phyloP scores from a whole-genome alignment of 2,797 vertebrate species.

The Alosa sapidissima region DNA sequence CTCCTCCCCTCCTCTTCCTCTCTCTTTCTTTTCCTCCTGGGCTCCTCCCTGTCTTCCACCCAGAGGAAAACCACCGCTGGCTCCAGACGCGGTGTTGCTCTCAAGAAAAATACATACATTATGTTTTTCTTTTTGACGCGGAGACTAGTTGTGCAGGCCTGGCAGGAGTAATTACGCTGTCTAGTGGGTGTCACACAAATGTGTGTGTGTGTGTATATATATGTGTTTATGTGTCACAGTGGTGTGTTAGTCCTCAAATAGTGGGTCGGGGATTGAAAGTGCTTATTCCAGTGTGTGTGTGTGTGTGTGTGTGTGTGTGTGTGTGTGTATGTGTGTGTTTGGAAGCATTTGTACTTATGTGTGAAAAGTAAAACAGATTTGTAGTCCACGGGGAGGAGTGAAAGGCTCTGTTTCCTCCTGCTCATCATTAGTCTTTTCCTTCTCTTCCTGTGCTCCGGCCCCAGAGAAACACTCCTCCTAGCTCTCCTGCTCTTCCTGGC shows the following conservation, averaged over 20 bases:
- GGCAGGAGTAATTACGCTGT: constrained; percentile 20
- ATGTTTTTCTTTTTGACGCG: neutral
- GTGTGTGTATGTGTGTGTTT: constrained; percentile 14
- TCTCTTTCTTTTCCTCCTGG: neutral
- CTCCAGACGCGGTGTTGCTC: constrained; percentile 22
- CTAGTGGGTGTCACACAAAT: neutral
- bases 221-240: constrained; percentile 12
- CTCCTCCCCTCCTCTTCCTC: neutral
- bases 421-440: constrained; percentile 26
- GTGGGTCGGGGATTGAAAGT: neutral
- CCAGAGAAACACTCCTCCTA: neutral
- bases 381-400: constrained; percentile 15
- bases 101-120: constrained; percentile 44
- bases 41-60: constrained; percentile 23
- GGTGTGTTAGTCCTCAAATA: neutral
- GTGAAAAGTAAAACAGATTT: constrained; percentile 17
- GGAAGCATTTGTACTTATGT: neutral
- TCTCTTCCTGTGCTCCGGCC: constrained; percentile 30
- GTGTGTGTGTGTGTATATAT: neutral
- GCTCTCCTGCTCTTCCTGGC: neutral
- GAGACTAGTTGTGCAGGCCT: constrained; percentile 26
- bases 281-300: neutral
- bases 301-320: constrained; percentile 9
- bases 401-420: constrained; percentile 26
- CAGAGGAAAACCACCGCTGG: neutral